Conservation (phyloP, 2,797 vertebrate species). For the Sebastes kiyomatsui region DNA sequence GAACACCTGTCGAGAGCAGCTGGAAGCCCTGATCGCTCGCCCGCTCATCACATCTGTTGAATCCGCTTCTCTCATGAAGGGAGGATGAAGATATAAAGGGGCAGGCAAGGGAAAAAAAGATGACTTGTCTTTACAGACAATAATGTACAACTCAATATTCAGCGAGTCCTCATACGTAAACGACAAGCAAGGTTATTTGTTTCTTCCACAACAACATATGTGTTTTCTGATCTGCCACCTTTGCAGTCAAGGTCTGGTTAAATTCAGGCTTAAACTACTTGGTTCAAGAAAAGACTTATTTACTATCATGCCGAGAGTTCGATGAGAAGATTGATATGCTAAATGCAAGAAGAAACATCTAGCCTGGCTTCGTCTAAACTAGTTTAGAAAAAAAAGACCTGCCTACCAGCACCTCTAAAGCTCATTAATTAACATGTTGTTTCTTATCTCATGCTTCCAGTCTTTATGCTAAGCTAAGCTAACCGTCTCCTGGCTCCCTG, state of each 20-base stretch:
- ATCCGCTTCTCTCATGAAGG: background rate
- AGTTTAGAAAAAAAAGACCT: too few species aligned
- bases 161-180: too few species aligned
- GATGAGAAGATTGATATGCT: background rate
- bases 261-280: background rate
- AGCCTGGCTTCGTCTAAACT: background rate
- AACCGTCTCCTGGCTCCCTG: too few species aligned
- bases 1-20: conserved; percentile 38
- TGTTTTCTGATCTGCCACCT: background rate
- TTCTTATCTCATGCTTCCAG: too few species aligned
- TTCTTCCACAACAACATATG: background rate
- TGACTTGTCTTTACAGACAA: background rate
- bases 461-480: too few species aligned
- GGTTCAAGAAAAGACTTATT: background rate
- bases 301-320: fast-evolving
- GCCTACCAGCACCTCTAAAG: too few species aligned
- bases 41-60: conserved; percentile 37
- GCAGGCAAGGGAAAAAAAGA: background rate
- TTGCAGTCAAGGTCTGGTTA: background rate
- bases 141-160: background rate
- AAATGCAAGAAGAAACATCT: background rate
- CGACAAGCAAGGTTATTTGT: background rate
- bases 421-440: too few species aligned
- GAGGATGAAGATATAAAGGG: background rate
- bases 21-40: conserved; percentile 13